These are phyloP conservation scores for Oncorhynchus gorbuscha DNA, from an alignment of 2,113 vertebrate species.

Conservation along the genomic window DNA sequence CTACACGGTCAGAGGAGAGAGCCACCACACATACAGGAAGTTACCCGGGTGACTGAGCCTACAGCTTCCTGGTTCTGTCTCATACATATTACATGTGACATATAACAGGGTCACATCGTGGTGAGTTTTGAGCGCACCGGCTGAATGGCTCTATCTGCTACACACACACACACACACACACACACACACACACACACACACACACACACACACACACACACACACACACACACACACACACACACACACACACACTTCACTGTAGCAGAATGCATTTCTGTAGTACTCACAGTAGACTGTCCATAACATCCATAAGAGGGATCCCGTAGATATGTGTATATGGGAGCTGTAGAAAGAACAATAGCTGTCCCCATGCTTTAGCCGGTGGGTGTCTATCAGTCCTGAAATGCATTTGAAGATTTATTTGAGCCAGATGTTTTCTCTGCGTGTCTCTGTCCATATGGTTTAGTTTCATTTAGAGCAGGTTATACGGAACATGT, in stretches of 20 bases:
- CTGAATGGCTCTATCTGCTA: neutral
- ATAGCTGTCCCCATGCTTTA: conserved; percentile 16
- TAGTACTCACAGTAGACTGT: neutral
- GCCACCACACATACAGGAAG: conserved; percentile 10
- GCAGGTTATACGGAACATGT: neutral
- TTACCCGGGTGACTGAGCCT: conserved; percentile 20
- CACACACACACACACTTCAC: too few relatives aligned
- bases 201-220: too few relatives aligned
- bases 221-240: too few relatives aligned
- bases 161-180: too few relatives aligned
- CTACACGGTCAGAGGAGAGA: conserved; percentile 21
- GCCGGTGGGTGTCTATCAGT: too few relatives aligned
- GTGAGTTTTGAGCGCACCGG: conserved; percentile 23
- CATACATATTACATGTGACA: conserved; percentile 46
- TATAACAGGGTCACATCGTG: neutral
- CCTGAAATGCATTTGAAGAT: too few relatives aligned
- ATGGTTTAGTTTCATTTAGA: neutral
- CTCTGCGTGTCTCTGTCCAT: neutral
- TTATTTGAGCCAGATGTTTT: neutral
- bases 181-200: too few relatives aligned
- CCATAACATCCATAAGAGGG: neutral
- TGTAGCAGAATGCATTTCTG: neutral
- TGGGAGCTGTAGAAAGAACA: neutral
- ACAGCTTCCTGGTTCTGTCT: conserved; percentile 29
- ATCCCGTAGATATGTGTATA: neutral